Evolutionary conservation across 2,113 vertebrate genomes (phyloP), one percentile per base, ranked within the genome.

Genomic region (Brachionichthys hirsutus): DNA sequence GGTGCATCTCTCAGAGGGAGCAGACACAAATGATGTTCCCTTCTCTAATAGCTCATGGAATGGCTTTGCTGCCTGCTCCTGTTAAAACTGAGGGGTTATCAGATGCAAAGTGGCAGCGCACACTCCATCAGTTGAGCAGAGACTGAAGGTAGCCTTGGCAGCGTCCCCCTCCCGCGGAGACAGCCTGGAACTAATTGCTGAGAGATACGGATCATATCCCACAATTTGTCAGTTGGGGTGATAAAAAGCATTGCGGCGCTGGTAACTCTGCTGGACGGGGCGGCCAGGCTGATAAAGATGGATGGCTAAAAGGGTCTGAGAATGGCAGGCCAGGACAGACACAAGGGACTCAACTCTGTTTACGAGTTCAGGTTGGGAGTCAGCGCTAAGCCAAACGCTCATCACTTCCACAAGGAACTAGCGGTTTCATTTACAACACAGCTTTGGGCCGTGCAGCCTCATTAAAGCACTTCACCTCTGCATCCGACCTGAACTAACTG

Each of bases 221-320:
- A 76, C 89, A 91, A 92, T 93, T 92, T 93, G 92, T 92, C 91
- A 91, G 85, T 80, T 67, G 76, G 82, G 88, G 88, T 79, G 79
- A 88, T 90, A 90, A 88, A n/a, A 90, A 87, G 75, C 75, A 71
- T 67, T 63, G 69, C 50, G 55, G 60, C 22, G 24, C 75, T 70
- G 70, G 73, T 77, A 71, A 77, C 49, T 73, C 61, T 14, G 61
- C 64, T 77, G 53, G 68, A 74, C 67, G 40, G 63, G 73, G 35
- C 68, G 77, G 66, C 8, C 1, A 50, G 50, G 57, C 65, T 85
- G 82, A 89, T 89, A 78, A 88, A 89, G 89, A 90, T 73, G 77
- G 78, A 87, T 89, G 83, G 75, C 22, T 30, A 51, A 69, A 60
- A 59, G 71, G 70, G 66, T 73, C 70, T 84, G 73, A 70, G 76